Evolutionary conservation across 2,113 vertebrate genomes (phyloP).

Genomic region (Zeus faber): DNA sequence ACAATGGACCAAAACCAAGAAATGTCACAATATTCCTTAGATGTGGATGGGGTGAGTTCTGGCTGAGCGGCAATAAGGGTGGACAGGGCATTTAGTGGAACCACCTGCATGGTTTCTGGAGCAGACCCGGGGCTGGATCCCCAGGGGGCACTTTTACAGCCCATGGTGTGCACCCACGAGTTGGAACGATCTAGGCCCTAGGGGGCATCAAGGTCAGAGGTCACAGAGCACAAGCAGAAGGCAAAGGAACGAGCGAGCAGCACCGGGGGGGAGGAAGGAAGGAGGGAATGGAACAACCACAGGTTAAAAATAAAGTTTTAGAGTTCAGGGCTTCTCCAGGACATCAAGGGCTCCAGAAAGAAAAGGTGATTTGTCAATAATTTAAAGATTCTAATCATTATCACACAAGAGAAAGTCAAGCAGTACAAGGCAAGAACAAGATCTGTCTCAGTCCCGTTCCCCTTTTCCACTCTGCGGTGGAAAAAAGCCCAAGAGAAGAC

Average conservation of each 20-base stretch:
- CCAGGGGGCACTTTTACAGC: slow-evolving; percentile 97
- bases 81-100: slow-evolving; percentile 73
- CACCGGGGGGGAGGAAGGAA: slow-evolving; percentile 53
- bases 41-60: slow-evolving; percentile 40
- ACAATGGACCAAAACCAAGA: slow-evolving; percentile 54
- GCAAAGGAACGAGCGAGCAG: slow-evolving; percentile 71
- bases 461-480: slow-evolving; percentile 21
- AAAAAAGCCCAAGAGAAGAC: slow-evolving; percentile 31
- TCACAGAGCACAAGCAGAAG: slow-evolving; percentile 79
- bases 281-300: slow-evolving; percentile 70
- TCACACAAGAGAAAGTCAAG: slow-evolving; percentile 25
- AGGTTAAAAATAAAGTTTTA: slow-evolving; percentile 69
- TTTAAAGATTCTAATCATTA: slow-evolving; percentile 24
- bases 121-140: slow-evolving; percentile 97
- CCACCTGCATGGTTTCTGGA: slow-evolving; percentile 97
- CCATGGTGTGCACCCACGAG: slow-evolving; percentile 99
- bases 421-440: slow-evolving; percentile 23
- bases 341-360: slow-evolving; percentile 40
- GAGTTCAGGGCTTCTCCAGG: slow-evolving; percentile 60
- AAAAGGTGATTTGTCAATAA: slow-evolving; percentile 47
- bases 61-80: slow-evolving; percentile 23
- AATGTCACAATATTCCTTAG: slow-evolving; percentile 53
- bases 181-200: slow-evolving; percentile 99
- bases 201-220: slow-evolving; percentile 76
- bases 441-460: slow-evolving; percentile 9